Evolutionary conservation across 2,797 vertebrate species (phyloP), one percentile per base, ranked within the genome.

Genomic region (Loriculus beryllinus): DNA sequence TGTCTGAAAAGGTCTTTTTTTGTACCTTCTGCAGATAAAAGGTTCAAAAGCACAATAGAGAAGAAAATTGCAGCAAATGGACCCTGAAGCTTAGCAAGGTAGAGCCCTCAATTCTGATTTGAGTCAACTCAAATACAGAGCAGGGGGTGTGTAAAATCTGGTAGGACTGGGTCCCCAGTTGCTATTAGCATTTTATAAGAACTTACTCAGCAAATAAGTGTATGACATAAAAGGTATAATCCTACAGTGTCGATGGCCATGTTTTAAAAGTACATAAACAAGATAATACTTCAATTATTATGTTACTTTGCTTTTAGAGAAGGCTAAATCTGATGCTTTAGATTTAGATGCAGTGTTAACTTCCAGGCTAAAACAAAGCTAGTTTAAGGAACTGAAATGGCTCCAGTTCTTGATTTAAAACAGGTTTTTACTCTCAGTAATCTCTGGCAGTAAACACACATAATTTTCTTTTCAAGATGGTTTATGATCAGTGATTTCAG

Each of bases 401-500:
- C 71, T 94, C 90, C 86, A 94, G 83, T 82, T 80, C 89, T 93
- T 97, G 94, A 96, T 97, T 97, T 96, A 93, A 96, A 97, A 47
- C 95, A 97, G 88, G 77, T 93, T 96, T 95, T 92, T 91, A 86
- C 72, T 91, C 77, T 91, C 80, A 75, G 90, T 94, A 95, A 94
- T 96, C 91, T 94, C 91, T 94, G 91, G 87, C 95, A 94, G 91
- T 97, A 97, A 96, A 96, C 94, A 96, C 88, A 93, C 95, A 71
- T 91, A 88, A 86, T 96, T 96, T 96, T 96, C 82, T 93, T 95
- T 94, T 94, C 92, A 94, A 88, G 92, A 92, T 96, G 71, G 90
- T 96, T 97, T 97, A 97, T 94, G 96, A 97, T 95, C 94, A 97
- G 91, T 92, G 95, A 96, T 88, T 96, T 95, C 70, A 90, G 88